Conservation (phyloP, 2,797 vertebrate species). For the Muscicapa striata region DNA sequence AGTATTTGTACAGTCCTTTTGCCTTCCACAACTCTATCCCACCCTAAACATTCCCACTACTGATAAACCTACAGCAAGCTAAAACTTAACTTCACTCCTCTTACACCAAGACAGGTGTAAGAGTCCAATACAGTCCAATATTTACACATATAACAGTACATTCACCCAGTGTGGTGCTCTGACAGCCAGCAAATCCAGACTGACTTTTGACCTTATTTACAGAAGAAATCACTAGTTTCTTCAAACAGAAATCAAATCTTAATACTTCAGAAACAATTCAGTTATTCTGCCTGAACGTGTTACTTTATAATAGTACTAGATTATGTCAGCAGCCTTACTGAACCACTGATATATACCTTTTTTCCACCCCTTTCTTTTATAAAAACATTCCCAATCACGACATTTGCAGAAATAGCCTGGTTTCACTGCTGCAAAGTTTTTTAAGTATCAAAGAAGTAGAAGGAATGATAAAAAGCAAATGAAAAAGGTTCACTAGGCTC, state of each 20-base stretch:
- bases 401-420: neutral
- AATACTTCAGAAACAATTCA: neutral
- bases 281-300: neutral
- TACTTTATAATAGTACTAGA: neutral
- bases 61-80: neutral
- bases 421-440: neutral
- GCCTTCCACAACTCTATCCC: neutral
- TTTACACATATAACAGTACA: neutral
- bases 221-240: neutral
- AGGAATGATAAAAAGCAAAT: neutral
- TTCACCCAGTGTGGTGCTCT: neutral
- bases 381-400: neutral
- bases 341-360: neutral
- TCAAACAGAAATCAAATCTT: neutral
- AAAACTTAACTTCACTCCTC: neutral
- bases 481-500: neutral
- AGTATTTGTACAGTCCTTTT: neutral
- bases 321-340: neutral
- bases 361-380: neutral
- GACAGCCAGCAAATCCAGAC: neutral
- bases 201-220: neutral
- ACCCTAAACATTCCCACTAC: neutral
- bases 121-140: neutral
- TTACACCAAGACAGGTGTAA: neutral
- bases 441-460: neutral